Percentiles rank a stretch among this genome's conserved stretches.
These are phyloP conservation scores for Nemotelus nigrinus DNA, from an alignment of 2,888 invertebrate genomes.

Conservation along the genomic window DNA sequence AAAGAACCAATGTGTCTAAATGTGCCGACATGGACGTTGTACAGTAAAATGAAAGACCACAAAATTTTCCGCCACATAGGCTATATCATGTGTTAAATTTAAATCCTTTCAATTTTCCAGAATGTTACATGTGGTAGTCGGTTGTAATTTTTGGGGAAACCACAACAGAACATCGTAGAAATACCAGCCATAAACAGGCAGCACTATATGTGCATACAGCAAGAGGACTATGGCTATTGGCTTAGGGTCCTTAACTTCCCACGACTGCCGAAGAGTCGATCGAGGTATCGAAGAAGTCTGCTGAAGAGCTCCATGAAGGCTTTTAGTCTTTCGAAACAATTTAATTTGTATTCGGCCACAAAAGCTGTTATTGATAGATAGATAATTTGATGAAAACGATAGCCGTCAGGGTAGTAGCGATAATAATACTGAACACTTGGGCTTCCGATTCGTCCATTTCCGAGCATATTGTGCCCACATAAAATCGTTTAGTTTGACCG, in stretches of 20 bases:
- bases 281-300: no score
- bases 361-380: conserved; percentile 40
- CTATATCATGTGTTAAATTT: conserved; percentile 38
- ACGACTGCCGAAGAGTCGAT: no score
- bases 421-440: background rate
- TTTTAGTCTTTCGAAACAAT: conserved; percentile 23
- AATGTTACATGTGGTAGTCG: conserved; percentile 20
- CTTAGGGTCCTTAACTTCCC: no score
- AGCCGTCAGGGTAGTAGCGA: background rate
- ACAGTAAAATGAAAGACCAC: conserved; percentile 17
- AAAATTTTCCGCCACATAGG: conserved; percentile 21
- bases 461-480: conserved; percentile 2
- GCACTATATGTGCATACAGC: no score
- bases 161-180: conserved; percentile 15
- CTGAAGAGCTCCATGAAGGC: background rate
- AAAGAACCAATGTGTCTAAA: background rate
- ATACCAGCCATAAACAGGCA: no score
- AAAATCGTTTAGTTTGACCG: conserved; percentile 16
- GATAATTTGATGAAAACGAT: conserved; percentile 41
- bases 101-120: conserved; percentile 6
- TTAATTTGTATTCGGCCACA: conserved; percentile 39
- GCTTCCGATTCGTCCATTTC: background rate
- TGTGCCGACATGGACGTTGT: background rate
- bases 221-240: no score
- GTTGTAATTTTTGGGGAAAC: conserved; percentile 39